Percentiles rank a stretch among this genome's conserved stretches.
phyloP scores from a whole-genome alignment of 2,888 invertebrate genomes.

The Phorcus lineatus region DNA sequence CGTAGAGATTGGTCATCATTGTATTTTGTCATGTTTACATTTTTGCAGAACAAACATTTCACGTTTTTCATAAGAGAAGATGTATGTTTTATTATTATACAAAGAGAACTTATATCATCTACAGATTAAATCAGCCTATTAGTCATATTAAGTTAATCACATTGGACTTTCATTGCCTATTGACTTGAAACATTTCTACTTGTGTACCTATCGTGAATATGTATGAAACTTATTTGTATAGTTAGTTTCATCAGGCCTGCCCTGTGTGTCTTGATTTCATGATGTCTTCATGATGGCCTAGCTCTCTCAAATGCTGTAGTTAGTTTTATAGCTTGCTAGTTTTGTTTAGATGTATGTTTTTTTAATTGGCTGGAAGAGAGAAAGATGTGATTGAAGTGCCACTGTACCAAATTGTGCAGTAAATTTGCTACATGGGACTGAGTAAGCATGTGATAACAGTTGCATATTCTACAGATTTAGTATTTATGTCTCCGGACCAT shows the following conservation, averaged over 20 bases:
- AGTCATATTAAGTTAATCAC: constrained; percentile 16
- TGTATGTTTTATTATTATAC: constrained; percentile 20
- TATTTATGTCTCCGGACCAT: not conserved
- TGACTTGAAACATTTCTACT: constrained; percentile 4
- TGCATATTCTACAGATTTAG: not conserved
- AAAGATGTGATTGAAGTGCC: not conserved
- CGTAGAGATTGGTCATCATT: constrained; percentile 30
- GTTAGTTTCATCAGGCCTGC: not conserved
- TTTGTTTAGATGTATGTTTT: constrained; percentile 18
- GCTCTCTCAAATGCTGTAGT: constrained; percentile 10
- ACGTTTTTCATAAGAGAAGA: constrained; percentile 13
- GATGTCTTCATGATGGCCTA: not conserved
- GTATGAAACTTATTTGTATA: constrained; percentile 16
- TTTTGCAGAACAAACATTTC: constrained; percentile 46
- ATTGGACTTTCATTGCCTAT: constrained; percentile 20
- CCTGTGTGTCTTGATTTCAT: constrained; percentile 15
- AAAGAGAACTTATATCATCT: constrained; percentile 18
- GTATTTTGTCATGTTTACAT: constrained; percentile 40
- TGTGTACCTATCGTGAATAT: constrained; percentile 8
- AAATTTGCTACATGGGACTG: not conserved
- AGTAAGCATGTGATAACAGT: constrained; percentile 8
- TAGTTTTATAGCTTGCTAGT: constrained; percentile 15
- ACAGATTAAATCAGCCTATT: not conserved
- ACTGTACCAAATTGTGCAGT: not conserved
- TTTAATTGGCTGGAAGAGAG: constrained; percentile 24